Percentiles rank a stretch among this genome's conserved stretches.
Conservation (phyloP, 2,888 invertebrate species). For the Portevinia maculata region DNA sequence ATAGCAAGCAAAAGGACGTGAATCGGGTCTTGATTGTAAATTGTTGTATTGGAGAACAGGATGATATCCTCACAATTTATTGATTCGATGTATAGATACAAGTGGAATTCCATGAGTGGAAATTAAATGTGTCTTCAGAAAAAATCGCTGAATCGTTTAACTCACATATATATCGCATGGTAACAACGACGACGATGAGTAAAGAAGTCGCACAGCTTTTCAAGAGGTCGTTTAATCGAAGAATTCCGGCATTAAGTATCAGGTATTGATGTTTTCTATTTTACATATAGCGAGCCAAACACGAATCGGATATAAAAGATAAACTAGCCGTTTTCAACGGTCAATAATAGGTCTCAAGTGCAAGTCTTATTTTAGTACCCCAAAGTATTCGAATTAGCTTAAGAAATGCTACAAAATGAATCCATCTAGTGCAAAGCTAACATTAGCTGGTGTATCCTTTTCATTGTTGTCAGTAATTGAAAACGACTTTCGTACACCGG, state of each 20-base stretch:
- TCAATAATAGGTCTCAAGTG: background rate
- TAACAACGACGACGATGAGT: constrained; percentile 11
- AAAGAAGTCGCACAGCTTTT: constrained; percentile 66
- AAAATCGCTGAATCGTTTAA: constrained; percentile 55
- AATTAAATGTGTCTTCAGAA: constrained; percentile 60
- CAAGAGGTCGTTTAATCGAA: constrained; percentile 58
- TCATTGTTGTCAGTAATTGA: too few relatives aligned
- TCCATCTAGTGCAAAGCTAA: too few relatives aligned
- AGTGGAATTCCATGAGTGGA: constrained; percentile 60
- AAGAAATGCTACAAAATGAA: too few relatives aligned
- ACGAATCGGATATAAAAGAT: constrained; percentile 14
- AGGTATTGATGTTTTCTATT: constrained; percentile 16
- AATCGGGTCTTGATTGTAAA: constrained; percentile 71
- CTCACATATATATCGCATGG: constrained; percentile 36
- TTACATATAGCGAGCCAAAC: constrained; percentile 6
- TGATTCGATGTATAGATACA: constrained; percentile 58
- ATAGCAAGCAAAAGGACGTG: constrained; percentile 61
- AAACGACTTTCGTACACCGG: too few relatives aligned
- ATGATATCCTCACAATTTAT: constrained; percentile 50
- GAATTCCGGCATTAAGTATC: constrained; percentile 12
- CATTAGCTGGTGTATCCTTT: too few relatives aligned
- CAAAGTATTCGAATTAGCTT: too few relatives aligned
- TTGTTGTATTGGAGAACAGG: constrained; percentile 8
- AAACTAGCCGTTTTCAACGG: background rate
- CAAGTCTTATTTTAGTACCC: too few relatives aligned